Base-by-base conservation (phyloP, 2,797 vertebrate species). In the Hirundo rustica region DNA sequence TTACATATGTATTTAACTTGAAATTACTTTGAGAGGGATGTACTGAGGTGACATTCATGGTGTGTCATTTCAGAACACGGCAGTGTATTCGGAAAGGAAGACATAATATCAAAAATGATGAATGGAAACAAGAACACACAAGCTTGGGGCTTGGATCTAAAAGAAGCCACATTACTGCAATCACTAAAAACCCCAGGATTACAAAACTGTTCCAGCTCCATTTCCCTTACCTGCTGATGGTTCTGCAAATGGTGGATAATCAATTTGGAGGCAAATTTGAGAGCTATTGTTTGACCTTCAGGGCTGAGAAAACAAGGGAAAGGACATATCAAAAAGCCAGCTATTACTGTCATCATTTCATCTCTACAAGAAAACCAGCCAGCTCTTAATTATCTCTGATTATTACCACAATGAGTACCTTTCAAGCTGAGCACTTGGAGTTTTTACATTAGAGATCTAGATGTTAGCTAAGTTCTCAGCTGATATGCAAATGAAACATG, bases 191-290 rank as follows among this genome's bases (percentile, higher is more conserved):
- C 26, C 76, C 42, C 19, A 48, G 8, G 58, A 70, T 30, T 53
- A 27, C n/a, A 71, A 60, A 38, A 67, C 14, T 40, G 7, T 29
- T 50, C 10, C 25, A 53, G 34, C 9, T 74, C 19, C 0, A 2
- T 21, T 60, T 92, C 30, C 8, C 96, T 98, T 98, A 99, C 99
- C 99, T 99, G 97, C 9, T 96, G 95, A 81, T 87, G 78, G 34
- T 93, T 96, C 94, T 94, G 97, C 68, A 98, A 91, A 87, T 98
- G 96, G 88, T 98, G 93, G 67, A 98, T 90, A 82, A 99, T 95
- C 97, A 99, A 90, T 68, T 93, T 98, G 61, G 99, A 99, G 51
- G 98, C 93, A 94, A 99, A 97, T 62, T 94, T 98, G 89, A 99
- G 96, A 87, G 98, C 97, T 34, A 98, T 97, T 72, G 98, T 98